phyloP scores from a whole-genome alignment of 2,888 invertebrate species.

The Caenorhabditis plicata region DNA sequence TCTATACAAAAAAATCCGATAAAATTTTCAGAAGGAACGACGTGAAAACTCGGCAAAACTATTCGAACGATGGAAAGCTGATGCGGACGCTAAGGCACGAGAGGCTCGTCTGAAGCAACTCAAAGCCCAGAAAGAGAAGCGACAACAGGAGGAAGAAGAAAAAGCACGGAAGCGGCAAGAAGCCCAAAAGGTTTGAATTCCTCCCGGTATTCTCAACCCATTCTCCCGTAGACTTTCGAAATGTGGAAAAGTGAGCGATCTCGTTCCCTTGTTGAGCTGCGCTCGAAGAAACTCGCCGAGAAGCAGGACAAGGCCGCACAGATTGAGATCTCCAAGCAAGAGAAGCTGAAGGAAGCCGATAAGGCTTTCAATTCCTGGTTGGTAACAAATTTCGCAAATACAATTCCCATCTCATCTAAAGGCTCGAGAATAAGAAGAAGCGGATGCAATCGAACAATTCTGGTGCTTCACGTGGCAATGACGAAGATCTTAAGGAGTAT shows the following conservation, averaged over 20 bases:
- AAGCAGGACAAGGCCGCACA: slow-evolving; percentile 8
- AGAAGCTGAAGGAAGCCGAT: slow-evolving; percentile 27
- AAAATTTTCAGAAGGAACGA: slow-evolving; percentile 24
- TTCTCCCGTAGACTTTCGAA: slow-evolving; percentile 22
- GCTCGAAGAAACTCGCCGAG: slow-evolving; percentile 10
- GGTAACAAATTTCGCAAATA: slow-evolving; percentile 3
- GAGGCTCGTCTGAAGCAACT: neutral
- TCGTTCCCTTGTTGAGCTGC: slow-evolving; percentile 13
- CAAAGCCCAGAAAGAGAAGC: neutral
- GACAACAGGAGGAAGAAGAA: slow-evolving; percentile 24
- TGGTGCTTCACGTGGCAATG: slow-evolving; percentile 1
- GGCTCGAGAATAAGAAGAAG: neutral
- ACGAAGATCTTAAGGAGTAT: slow-evolving; percentile 7
- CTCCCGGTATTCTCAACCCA: no score
- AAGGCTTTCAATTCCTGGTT: slow-evolving; percentile 32
- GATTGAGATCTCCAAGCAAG: slow-evolving; percentile 3
- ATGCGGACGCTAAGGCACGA: slow-evolving; percentile 18
- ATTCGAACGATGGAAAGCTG: slow-evolving; percentile 32
- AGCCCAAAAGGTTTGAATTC: slow-evolving; percentile 12
- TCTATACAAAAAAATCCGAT: neutral
- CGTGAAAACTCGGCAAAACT: slow-evolving; percentile 23
- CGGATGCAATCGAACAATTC: neutral
- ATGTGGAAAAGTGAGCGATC: slow-evolving; percentile 32
- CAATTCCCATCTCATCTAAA: neutral
- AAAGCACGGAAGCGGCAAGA: slow-evolving; percentile 43